Conservation (phyloP, 2,797 vertebrate genomes). For the Halcyon smyrnensis region DNA sequence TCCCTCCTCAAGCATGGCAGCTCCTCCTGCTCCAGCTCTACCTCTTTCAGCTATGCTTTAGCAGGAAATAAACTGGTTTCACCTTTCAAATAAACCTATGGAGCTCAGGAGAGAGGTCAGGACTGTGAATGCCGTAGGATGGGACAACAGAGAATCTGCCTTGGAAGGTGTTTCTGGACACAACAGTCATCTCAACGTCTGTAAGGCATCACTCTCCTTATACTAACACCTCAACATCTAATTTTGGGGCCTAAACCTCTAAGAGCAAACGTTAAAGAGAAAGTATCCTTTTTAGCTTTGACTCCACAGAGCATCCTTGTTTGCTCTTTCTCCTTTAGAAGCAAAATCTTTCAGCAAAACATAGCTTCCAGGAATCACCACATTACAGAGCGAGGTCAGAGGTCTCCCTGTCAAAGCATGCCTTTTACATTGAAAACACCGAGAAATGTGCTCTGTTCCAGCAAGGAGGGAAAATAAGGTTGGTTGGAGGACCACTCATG, state of each 20-base stretch:
- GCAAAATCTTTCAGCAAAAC: slow-evolving; percentile 19
- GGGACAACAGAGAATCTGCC: background rate
- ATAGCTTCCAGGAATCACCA: background rate
- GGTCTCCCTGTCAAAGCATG: slow-evolving; percentile 3
- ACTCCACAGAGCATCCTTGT: background rate
- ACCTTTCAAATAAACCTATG: background rate
- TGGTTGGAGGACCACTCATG: background rate
- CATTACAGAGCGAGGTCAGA: background rate
- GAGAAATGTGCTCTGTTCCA: background rate
- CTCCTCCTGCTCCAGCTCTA: background rate
- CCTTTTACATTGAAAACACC: background rate
- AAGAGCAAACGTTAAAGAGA: too few relatives aligned
- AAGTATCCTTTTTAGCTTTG: background rate
- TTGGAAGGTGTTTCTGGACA: background rate
- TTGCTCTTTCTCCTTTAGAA: slow-evolving; percentile 8
- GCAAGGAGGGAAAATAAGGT: slow-evolving; percentile 1
- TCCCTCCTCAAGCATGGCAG: fast-evolving
- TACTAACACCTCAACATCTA: background rate
- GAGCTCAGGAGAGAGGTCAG: background rate
- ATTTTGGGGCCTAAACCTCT: background rate
- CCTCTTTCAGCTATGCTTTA: background rate
- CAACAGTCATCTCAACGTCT: too few relatives aligned
- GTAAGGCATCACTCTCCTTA: background rate
- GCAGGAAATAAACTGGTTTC: background rate
- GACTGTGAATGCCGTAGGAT: background rate